Conservation (phyloP, 1,140 invertebrate genomes). For the Notospermus geniculatus region DNA sequence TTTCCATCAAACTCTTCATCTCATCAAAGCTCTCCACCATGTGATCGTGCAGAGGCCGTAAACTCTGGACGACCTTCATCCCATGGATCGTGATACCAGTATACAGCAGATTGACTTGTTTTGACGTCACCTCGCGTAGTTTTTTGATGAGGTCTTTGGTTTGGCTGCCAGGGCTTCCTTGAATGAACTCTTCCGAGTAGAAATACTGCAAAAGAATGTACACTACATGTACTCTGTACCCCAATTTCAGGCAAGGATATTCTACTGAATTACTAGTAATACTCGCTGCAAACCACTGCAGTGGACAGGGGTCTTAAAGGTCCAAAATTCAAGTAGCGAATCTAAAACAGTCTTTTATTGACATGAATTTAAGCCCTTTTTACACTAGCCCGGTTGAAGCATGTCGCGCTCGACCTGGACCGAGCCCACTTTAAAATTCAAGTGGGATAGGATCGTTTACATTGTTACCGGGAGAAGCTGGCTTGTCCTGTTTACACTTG, state of each 20-base stretch:
- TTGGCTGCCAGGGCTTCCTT: slow-evolving; percentile 71
- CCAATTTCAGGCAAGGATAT: not conserved
- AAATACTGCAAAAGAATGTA: slow-evolving; percentile 63
- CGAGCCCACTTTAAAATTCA: too few species aligned
- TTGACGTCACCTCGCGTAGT: slow-evolving; percentile 75
- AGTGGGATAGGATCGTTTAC: not conserved
- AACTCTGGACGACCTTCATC: slow-evolving; percentile 63
- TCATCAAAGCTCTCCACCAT: slow-evolving; percentile 74
- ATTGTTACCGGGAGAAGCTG: not conserved
- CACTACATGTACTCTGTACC: too few species aligned
- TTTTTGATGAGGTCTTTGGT: slow-evolving; percentile 66
- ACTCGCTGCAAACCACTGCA: too few species aligned
- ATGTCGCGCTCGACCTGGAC: too few species aligned
- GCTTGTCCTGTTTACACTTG: too few species aligned
- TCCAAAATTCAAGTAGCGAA: too few species aligned
- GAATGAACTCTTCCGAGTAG: slow-evolving; percentile 70
- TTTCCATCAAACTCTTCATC: slow-evolving; percentile 73
- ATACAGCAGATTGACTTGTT: slow-evolving; percentile 65
- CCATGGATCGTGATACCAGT: slow-evolving; percentile 68
- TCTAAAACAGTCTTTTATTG: too few species aligned
- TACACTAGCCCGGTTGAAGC: too few species aligned
- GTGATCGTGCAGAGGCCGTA: slow-evolving; percentile 73
- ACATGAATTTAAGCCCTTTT: not conserved
- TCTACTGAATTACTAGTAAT: too few species aligned
- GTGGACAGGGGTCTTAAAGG: too few species aligned